Conservation (phyloP, 1,140 invertebrate species). For the Drosophila yakuba region DNA sequence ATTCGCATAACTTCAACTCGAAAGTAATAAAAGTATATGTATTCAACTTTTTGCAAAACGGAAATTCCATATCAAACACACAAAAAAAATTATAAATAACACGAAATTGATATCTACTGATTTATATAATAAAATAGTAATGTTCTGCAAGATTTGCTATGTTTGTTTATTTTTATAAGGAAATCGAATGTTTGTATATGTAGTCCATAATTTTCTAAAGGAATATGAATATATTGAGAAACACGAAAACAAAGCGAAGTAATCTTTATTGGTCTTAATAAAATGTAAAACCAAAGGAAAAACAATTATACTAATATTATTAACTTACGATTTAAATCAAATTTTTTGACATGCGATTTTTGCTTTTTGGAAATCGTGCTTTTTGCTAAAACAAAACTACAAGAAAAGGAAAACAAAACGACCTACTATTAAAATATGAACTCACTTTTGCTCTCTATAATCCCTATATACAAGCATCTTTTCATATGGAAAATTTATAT, state of each 20-base stretch:
- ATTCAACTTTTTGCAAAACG: slow-evolving; percentile 53
- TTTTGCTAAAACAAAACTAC: slow-evolving; percentile 64
- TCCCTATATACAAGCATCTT: slow-evolving; percentile 73
- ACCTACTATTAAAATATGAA: slow-evolving; percentile 58
- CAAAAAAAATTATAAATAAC: slow-evolving; percentile 5
- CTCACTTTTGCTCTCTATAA: slow-evolving; percentile 74
- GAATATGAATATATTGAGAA: slow-evolving; percentile 54
- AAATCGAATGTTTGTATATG: slow-evolving; percentile 72
- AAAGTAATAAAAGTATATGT: slow-evolving; percentile 50
- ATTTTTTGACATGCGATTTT: slow-evolving; percentile 81
- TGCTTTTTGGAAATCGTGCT: slow-evolving; percentile 80
- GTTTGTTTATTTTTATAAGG: slow-evolving; percentile 75
- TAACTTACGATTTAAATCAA: slow-evolving; percentile 76
- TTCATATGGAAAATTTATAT: slow-evolving; percentile 65
- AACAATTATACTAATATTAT: slow-evolving; percentile 60
- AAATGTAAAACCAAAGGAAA: slow-evolving; percentile 33
- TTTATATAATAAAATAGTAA: slow-evolving; percentile 48
- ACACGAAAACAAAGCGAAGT: slow-evolving; percentile 17
- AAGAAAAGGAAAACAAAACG: slow-evolving; percentile 39
- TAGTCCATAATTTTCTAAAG: slow-evolving; percentile 76
- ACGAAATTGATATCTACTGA: slow-evolving; percentile 32
- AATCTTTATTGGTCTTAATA: slow-evolving; percentile 59
- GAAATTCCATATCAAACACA: slow-evolving; percentile 61
- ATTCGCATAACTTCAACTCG: slow-evolving; percentile 50
- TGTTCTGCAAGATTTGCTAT: slow-evolving; percentile 66